Evolutionary conservation across 2,888 invertebrate species (phyloP), one percentile per base, ranked within the genome.

Genomic region (Celastrina argiolus): DNA sequence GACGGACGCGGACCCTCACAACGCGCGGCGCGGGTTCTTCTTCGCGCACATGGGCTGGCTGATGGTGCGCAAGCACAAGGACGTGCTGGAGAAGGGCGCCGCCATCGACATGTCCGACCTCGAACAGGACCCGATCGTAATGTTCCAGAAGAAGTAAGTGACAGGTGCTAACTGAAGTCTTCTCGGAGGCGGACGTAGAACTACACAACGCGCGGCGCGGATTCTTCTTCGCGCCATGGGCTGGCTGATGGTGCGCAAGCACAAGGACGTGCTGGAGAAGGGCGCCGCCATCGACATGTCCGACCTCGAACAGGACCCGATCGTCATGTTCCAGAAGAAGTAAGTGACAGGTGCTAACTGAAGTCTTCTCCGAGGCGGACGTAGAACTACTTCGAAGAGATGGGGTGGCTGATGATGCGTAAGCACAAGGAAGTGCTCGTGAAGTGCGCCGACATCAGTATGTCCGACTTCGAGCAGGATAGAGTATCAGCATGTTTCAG

Each of bases 11-110:
- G 97, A 98, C 84, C 98, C 97, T 0, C 97, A 98, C 82, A 97
- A 97, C 78, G 94, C 96, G 0, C 92, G 92, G 39, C 92, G 97
- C 69, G 99, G 98, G 0, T 98, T 98, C 91, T 98, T 98, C 92
- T 98, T 98, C 88, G 95, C 97, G 0, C 98, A 98, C 83, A 96
- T 98, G 81, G 98, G 98, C 26, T 98, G 98, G 98, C 88, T 98
- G 72, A 92, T 98, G 91, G 88, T 95, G 65, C 93, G 94, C 70
- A 98, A 98, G 81, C 98, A 98, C 81, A 95, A 95, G 51, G 97
- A 97, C 70, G 97, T 98, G n/a, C 94, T 94, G 72, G 92, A 85
- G 39, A 97, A 96, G 80, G 98, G 98, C 51, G 95, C 95, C 70
- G 88, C 92, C 10, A 93, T 98, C 8, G 97, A 98, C 81, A 94